Evolutionary conservation across 2,113 vertebrate species (phyloP), one percentile per base, ranked within the genome.

Genomic region (Dascyllus trimaculatus): DNA sequence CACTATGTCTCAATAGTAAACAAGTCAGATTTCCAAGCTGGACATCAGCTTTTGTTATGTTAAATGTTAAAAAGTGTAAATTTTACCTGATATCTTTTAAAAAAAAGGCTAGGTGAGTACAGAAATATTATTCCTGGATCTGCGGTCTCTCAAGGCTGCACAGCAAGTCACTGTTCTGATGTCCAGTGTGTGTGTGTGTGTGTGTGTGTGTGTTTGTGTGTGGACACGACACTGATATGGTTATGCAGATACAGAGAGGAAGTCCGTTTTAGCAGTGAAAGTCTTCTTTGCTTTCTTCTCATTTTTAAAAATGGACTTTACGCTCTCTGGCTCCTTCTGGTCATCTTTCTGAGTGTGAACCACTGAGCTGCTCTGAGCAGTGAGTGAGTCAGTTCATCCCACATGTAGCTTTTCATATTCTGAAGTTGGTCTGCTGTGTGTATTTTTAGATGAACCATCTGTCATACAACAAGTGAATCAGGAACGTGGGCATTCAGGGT

Each of bases 371-470:
- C 35, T 81, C 51, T 68, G 68, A 59, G 54, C 80, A 69, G 48
- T 61, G 60, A 2, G 57, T 90, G 88, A 92, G 54, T 92, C 92
- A 92, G 89, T 53, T 59, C 85, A 85, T 82, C 89, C 89, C 89
- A 89, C 92, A 71, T 75, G 69, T 80, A 87, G 87, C 80, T 74
- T 79, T 72, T 82, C 63, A 62, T 91, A 85, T 87, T 72, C 32
- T 26, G 5, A 73, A 79, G 75, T 78, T 73, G 75, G 46, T 64
- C 59, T 71, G 71, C 78, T 78, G 62, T 29, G 40, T 81, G 81
- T 91, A 87, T 92, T 90, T 91, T 88, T 84, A 86, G 82, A 4
- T 49, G 19, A 80, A 69, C 89, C 88, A 90, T 93, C 90, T 92
- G 90, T 76, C 77, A 67, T 45, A 75, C 59, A 49, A 64, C 73